These are phyloP conservation scores for Chrysochloris asiatica DNA, from an alignment of 2,113 vertebrate genomes.

Conservation along the genomic window DNA sequence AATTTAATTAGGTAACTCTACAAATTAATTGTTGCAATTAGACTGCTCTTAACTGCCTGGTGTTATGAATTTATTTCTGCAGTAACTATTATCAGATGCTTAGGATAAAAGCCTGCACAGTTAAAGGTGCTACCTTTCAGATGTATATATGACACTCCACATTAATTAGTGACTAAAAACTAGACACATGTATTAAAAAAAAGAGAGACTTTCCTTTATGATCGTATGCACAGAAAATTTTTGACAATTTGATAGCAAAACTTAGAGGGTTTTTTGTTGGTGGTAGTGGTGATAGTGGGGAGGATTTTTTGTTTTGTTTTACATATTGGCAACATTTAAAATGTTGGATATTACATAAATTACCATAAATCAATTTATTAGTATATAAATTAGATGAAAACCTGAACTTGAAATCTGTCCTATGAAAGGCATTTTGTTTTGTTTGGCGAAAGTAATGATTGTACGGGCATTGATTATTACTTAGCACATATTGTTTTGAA, in stretches of 20 bases:
- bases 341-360: not conserved
- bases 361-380: conserved; percentile 15
- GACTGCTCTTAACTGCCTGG: conserved; percentile 74
- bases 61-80: conserved; percentile 81
- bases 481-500: conserved; percentile 21
- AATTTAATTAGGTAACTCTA: conserved; percentile 80
- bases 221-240: not conserved
- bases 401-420: not conserved
- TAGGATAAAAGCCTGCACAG: conserved; percentile 77
- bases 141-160: conserved; percentile 55
- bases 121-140: conserved; percentile 74
- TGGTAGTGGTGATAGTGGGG: not conserved
- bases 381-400: conserved; percentile 26
- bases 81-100: conserved; percentile 77
- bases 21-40: conserved; percentile 83
- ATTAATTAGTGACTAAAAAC: conserved; percentile 61
- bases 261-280: not conserved
- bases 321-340: not conserved
- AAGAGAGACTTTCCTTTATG: not conserved
- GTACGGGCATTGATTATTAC: not conserved
- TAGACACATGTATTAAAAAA: not conserved
- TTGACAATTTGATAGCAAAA: conserved; percentile 45
- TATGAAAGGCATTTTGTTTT: not conserved
- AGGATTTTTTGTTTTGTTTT: not conserved
- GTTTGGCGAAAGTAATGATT: not conserved